Evolutionary conservation across 2,113 vertebrate genomes (phyloP), one percentile per base, ranked within the genome.

Genomic region (Syrmaticus mikado): DNA sequence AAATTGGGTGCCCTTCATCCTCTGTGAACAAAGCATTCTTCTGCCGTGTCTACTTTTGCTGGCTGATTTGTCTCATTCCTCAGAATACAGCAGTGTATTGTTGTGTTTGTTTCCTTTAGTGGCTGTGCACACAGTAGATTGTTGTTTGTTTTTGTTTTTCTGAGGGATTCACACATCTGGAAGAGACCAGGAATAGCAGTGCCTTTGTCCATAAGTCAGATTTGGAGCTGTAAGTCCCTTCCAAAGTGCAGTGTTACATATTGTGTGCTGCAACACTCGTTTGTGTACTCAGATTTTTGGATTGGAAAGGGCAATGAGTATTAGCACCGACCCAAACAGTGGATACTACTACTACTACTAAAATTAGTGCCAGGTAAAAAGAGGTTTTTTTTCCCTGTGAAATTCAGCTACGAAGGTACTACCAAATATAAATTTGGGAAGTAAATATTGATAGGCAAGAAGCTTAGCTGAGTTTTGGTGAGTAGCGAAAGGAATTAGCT

Each of bases 141-240:
- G 77, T 87, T 95, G 78, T 90, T 73, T 1, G 1, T 86, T 90
- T 82, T 58, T 83, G 1, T 86, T 90, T 82, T 58, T 83, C 55
- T 77, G 89, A 77, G 53, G 32, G 85, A 46, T 71, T 89, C 62
- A 64, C 91, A 87, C 68, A 81, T 92, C 73, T 91, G 76, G 80
- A 75, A 75, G 75, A 88, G 60, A 36, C 28, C 0, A 0, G 38
- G 34, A 24, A 65, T 48, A 65, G 53, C 7, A 1, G 36, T 75
- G 76, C 67, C 73, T 83, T 91, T 92, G 91, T 81, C 25, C 34
- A 0, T 46, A 71, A 65, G 25, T 73, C 79, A 61, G 68, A 32
- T 10, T 19, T 36, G 65, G 78, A 77, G 32, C 55, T 74, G 48
- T 58, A 66, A 50, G n/a, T 92, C 61, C 50, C 34, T 92, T 72